These are phyloP conservation scores for Danio choprae DNA, from an alignment of 2,797 vertebrate species.

Conservation along the genomic window DNA sequence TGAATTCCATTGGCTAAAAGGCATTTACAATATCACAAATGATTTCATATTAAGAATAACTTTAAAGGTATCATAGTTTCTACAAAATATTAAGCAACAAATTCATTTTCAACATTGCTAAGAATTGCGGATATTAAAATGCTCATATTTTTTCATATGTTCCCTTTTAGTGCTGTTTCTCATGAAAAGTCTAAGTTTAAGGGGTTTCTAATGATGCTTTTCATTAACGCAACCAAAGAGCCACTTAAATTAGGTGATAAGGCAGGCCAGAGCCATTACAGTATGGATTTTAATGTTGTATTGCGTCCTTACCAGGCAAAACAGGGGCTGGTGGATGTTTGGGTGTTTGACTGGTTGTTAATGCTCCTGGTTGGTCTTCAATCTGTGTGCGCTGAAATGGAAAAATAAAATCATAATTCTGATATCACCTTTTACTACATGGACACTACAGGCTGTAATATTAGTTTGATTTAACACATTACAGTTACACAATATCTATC, in stretches of 20 bases:
- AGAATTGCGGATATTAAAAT: too few species aligned
- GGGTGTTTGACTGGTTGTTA: constrained; percentile 7
- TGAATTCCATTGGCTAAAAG: too few species aligned
- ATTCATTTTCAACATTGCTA: too few species aligned
- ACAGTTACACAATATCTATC: background rate
- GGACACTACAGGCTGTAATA: background rate
- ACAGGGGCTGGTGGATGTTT: constrained; percentile 4
- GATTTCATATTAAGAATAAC: too few species aligned
- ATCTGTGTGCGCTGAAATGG: constrained; percentile 1
- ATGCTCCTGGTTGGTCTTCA: background rate
- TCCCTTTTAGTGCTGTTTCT: too few species aligned
- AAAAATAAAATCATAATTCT: background rate
- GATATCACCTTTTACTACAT: background rate
- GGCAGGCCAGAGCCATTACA: background rate
- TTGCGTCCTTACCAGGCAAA: constrained; percentile 14
- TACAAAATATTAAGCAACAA: too few species aligned
- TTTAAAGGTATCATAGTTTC: too few species aligned
- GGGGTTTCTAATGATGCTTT: background rate
- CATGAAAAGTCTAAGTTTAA: background rate
- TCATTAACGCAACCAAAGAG: constrained; percentile 6
- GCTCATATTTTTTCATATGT: too few species aligned
- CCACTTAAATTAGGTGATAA: background rate
- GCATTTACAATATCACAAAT: too few species aligned
- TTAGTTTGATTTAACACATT: background rate
- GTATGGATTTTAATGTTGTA: background rate